These are phyloP conservation scores for Darevskia nairensis DNA, from an alignment of 2,797 vertebrate genomes.

Conservation along the genomic window DNA sequence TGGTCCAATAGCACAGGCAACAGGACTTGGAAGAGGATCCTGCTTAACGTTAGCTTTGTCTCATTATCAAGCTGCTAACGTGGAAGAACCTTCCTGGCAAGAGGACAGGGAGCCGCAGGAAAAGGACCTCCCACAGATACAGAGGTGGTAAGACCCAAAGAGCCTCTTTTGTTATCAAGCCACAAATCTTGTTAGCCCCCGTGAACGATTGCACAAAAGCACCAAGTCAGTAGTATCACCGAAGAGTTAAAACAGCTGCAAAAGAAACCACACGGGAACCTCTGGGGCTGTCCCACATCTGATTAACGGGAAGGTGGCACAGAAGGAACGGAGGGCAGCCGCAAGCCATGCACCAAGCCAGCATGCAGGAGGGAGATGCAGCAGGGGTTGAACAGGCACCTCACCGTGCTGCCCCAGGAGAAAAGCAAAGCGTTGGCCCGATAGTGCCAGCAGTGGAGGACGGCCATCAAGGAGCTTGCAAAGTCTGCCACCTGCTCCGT, in stretches of 20 bases:
- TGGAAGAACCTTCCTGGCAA: background rate
- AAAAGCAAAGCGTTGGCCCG: slow-evolving; percentile 94
- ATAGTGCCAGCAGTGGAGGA: slow-evolving; percentile 95
- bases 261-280: background rate
- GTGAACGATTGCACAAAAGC: background rate
- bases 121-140: background rate
- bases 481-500: slow-evolving; percentile 92
- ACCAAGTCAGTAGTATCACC: background rate
- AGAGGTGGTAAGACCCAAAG: background rate
- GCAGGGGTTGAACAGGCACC: slow-evolving; percentile 75
- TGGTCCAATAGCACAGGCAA: background rate
- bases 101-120: background rate
- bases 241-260: background rate
- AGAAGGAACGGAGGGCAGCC: background rate
- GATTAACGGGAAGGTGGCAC: background rate
- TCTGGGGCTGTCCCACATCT: background rate
- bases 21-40: background rate
- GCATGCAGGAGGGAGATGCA: slow-evolving; percentile 53
- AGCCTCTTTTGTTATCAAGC: background rate
- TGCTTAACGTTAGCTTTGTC: background rate
- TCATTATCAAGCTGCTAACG: background rate
- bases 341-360: slow-evolving; percentile 51
- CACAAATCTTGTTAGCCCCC: background rate
- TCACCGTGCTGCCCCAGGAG: slow-evolving; percentile 92
- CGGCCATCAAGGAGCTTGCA: slow-evolving; percentile 89